Evolutionary conservation across 64 coral and sea anemone species (phyloP).

Genomic region (Dendrophyllia cribrosa): DNA sequence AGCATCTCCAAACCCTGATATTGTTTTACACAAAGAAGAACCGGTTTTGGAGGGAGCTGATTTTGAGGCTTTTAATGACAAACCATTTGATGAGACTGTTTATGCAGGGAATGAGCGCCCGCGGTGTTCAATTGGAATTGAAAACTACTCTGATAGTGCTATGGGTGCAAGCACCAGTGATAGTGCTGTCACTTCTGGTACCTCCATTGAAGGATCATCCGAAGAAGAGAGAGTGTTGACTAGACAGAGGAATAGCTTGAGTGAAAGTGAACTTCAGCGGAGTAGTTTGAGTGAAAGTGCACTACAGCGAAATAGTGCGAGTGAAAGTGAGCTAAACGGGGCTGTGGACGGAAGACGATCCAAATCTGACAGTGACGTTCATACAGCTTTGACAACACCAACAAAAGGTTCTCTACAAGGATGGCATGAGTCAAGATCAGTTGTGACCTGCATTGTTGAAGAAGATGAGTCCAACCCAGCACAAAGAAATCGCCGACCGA

Average conservation of each 20-base stretch:
- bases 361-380: conserved; percentile 33
- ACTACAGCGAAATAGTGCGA: not conserved
- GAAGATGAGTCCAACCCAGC: not conserved
- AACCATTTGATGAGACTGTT: conserved; percentile 38
- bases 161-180: conserved; percentile 4
- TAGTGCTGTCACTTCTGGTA: conserved; percentile 12
- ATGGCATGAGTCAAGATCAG: not conserved
- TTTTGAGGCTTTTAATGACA: conserved; percentile 27
- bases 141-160: conserved; percentile 40
- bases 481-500: not conserved
- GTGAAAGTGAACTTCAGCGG: conserved; percentile 11
- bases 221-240: not conserved
- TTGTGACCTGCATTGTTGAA: not conserved
- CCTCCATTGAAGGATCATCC: conserved; percentile 30
- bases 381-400: not conserved
- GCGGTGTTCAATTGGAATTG: conserved; percentile 67
- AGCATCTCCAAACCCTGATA: not conserved
- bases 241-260: not conserved
- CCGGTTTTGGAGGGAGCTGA: not conserved
- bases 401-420: not conserved
- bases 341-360: not conserved
- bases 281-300: not conserved
- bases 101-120: conserved; percentile 51
- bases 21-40: not conserved
- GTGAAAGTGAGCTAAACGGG: not conserved